phyloP scores from a whole-genome alignment of 2,113 vertebrate species.

The Thunnus maccoyii region DNA sequence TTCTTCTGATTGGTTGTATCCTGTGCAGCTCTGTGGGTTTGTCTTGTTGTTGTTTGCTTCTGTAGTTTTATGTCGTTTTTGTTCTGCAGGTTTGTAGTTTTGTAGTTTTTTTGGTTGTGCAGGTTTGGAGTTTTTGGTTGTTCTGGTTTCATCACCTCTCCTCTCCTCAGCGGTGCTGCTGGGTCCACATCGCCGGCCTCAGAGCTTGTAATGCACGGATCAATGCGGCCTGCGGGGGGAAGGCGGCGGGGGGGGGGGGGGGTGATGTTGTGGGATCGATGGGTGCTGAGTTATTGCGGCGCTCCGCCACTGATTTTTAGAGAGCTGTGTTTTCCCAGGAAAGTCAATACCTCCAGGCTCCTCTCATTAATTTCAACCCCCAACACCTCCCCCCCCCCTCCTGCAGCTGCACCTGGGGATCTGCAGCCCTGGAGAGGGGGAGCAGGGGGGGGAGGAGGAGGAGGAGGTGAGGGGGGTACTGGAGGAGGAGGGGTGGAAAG shows the following conservation, averaged over 20 bases:
- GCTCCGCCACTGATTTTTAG: slow-evolving; percentile 81
- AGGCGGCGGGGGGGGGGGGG: background rate
- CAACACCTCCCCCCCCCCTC: slow-evolving; percentile 33
- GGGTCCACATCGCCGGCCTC: slow-evolving; percentile 26
- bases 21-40: too few species aligned
- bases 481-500: background rate
- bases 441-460: background rate
- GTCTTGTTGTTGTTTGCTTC: background rate
- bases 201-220: slow-evolving; percentile 73
- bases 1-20: background rate
- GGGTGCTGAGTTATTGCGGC: slow-evolving; percentile 82
- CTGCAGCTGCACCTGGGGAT: slow-evolving; percentile 72
- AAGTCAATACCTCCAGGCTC: slow-evolving; percentile 84
- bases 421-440: slow-evolving; percentile 45
- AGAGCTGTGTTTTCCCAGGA: slow-evolving; percentile 86
- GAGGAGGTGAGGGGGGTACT: too few species aligned
- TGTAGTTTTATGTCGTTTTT: background rate
- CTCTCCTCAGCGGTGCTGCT: slow-evolving; percentile 15
- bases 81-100: background rate
- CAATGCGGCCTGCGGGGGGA: slow-evolving; percentile 67
- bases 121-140: too few species aligned
- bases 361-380: slow-evolving; percentile 78
- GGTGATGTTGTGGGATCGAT: slow-evolving; percentile 70
- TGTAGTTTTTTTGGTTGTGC: background rate
- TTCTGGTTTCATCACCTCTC: background rate